Evolutionary conservation across 2,888 invertebrate genomes (phyloP), one percentile per base, ranked within the genome.

Genomic region (Onchidella celtica): DNA sequence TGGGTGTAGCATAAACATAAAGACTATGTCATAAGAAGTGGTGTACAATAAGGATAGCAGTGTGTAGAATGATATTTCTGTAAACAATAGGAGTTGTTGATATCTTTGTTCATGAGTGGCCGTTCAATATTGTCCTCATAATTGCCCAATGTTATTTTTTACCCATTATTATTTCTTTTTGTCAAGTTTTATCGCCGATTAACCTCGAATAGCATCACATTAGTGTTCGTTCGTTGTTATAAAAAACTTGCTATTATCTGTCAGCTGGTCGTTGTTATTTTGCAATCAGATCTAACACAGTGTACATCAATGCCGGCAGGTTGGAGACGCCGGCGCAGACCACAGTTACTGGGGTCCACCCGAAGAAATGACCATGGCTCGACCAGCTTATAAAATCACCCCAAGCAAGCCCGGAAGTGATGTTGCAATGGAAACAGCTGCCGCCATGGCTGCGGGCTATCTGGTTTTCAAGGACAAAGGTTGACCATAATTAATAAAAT

Each of bases 271-370:
- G 47, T 6, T 47, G 6, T 47, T 47, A 47, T 17, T 47, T 47
- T 47, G 47, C 47, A 47, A 11, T 47, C 47, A 47, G 6, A 17
- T n/a, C n/a, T n/a, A n/a, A n/a, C n/a, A n/a, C n/a, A n/a, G n/a
- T n/a, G n/a, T n/a, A n/a, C n/a, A n/a, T n/a, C n/a, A n/a, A n/a
- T n/a, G n/a, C n/a, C n/a, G 47, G 9, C 47, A 90, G 90, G 89
- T 90, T 6, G 91, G 89, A 21, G 86, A 90, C 88, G 95, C 95
- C 81, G 88, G 91, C 17, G 87, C 93, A 4, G 95, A 95, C 87
- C 95, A 95, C 87, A 90, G 91, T 0, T 95, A 93, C 89, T 95
- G 95, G 95, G 95, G 95, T 1, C 92, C 95, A 63, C 95, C 95
- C 1, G 95, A 95, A 89, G 95, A 95, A 61, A 91, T 89, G 89